Evolutionary conservation across 2,113 vertebrate genomes (phyloP).

Genomic region (Climacteris rufus): DNA sequence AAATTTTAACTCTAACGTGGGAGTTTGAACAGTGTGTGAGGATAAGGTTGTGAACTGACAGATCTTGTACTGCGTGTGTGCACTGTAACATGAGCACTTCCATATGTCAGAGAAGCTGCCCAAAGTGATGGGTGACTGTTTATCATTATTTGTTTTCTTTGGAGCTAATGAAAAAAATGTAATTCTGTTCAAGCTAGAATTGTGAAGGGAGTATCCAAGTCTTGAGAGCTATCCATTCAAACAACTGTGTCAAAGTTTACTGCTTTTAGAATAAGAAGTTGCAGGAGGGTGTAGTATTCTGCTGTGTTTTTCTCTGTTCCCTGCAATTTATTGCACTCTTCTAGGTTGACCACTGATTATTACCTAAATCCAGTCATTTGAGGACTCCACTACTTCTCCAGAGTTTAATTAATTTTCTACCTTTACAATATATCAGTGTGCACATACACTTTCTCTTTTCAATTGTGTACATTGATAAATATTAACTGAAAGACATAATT

Average conservation of each 20-base stretch:
- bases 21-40: background rate
- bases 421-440: fast-evolving
- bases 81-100: background rate
- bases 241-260: background rate
- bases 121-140: background rate
- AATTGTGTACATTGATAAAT: background rate
- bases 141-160: background rate
- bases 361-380: background rate
- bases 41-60: background rate
- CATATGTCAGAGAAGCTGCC: background rate
- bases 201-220: background rate
- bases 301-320: background rate
- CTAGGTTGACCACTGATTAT: background rate
- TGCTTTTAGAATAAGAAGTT: background rate
- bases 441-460: background rate
- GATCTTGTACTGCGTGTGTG: background rate
- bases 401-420: background rate
- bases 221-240: background rate
- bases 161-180: background rate
- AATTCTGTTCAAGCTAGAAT: background rate
- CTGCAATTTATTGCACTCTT: background rate
- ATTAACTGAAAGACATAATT: background rate
- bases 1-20: background rate
- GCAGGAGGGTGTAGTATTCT: background rate
- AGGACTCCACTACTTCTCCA: background rate